Evolutionary conservation across 2,797 vertebrate genomes (phyloP), one percentile per base, ranked within the genome.

Genomic region (Helicolenus hilgendorfi): DNA sequence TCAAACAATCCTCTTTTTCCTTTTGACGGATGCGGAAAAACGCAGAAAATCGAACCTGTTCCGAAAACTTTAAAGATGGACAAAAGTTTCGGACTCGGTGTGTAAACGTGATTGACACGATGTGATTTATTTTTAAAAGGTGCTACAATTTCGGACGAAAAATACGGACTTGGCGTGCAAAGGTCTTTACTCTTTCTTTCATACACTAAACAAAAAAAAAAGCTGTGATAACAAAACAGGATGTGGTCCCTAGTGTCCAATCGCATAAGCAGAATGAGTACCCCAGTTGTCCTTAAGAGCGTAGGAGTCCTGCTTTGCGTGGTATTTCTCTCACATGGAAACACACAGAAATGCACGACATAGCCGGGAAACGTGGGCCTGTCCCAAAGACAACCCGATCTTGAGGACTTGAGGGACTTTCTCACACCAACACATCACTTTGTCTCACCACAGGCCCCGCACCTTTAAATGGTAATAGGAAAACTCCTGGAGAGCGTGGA

Each of bases 181-280:
- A n/a, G n/a, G n/a, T n/a, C n/a, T n/a, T n/a, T 33, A 27, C 2
- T 33, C 72, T 92, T 83, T 81, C 80, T 91, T 85, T 86, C 6
- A 29, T 86, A 36, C 24, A 73, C 65, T 82, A 81, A 82, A 87
- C 64, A 29, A 93, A 91, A 85, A 89, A 82, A 88, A 92, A 84
- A 89, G 69, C 93, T 94, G 94, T 92, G 96, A 96, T 90, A 95
- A 93, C 81, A 92, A 96, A 93, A 92, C 95, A 93, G 86, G 94
- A 95, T 93, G 92, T 91, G 81, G 53, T 90, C 92, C 91, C 89
- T 4, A 33, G 94, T 91, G 93, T 96, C 81, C 90, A 94, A 94
- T 92, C 95, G 88, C 90, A 92, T 92, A 88, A 90, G 79, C 49
- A 93, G 92, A 95, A 96, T 87, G 90, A 91, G 92, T 96, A 94